phyloP scores from a whole-genome alignment of 2,888 invertebrate species.

The Parnassius apollo region DNA sequence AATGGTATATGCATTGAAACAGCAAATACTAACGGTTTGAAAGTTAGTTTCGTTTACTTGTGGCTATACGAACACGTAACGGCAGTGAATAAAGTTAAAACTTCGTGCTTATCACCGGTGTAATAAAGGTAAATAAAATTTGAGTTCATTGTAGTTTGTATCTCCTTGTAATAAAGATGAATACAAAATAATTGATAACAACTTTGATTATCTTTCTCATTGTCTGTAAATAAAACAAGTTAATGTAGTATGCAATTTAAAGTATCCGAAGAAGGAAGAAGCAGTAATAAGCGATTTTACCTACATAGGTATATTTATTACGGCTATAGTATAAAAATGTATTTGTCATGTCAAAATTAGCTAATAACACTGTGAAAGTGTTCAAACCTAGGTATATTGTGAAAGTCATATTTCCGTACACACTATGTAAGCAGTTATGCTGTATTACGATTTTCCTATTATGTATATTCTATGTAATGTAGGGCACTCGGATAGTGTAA shows the following conservation, averaged over 20 bases:
- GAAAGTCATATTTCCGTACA: too few species aligned
- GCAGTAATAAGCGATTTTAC: too few species aligned
- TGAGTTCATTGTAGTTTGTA: conserved; percentile 23
- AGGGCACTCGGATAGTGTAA: too few species aligned
- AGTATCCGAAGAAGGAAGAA: too few species aligned
- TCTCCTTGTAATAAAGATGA: conserved; percentile 25
- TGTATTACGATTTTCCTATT: too few species aligned
- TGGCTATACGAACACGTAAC: conserved; percentile 14
- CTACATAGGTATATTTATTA: too few species aligned
- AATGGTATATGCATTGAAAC: conserved; percentile 22
- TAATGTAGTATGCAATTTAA: too few species aligned
- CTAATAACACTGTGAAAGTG: background rate
- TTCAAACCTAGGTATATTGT: too few species aligned
- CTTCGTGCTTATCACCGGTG: conserved; percentile 5
- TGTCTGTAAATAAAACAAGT: conserved; percentile 44
- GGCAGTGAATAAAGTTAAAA: conserved; percentile 10
- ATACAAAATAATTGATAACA: conserved; percentile 28
- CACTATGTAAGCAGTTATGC: too few species aligned
- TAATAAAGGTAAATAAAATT: conserved; percentile 21
- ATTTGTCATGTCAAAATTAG: background rate
- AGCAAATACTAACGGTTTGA: conserved; percentile 39
- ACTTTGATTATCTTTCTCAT: conserved; percentile 34
- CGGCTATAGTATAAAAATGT: too few species aligned
- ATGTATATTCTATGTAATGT: too few species aligned
- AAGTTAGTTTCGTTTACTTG: conserved; percentile 36